Percentiles rank a stretch among this genome's conserved stretches.
Conservation (phyloP, 2,797 vertebrate genomes). For the Oreochromis grahami region DNA sequence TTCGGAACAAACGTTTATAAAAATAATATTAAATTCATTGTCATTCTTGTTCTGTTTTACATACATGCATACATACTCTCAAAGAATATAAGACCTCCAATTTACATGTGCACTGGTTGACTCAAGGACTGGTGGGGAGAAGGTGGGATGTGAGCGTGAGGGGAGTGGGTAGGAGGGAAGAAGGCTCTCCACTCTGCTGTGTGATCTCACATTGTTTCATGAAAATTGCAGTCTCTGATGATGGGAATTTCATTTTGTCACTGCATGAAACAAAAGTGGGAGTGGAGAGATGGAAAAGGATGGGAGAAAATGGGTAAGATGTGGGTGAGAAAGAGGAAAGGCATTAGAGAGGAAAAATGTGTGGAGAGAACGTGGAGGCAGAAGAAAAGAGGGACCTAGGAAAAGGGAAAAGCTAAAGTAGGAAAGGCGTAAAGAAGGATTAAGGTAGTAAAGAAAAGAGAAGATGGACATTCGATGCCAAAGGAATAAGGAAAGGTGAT, state of each 20-base stretch:
- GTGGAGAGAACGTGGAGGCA: neutral
- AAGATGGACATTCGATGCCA: neutral
- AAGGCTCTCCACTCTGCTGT: conserved; percentile 52
- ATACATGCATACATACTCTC: conserved; percentile 38
- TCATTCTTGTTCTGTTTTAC: conserved; percentile 1
- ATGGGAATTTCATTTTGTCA: conserved; percentile 69
- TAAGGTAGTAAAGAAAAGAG: neutral
- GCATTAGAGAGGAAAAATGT: neutral
- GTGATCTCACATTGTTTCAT: conserved; percentile 74
- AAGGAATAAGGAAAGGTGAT: neutral
- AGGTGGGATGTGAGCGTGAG: neutral
- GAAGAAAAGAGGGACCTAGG: neutral
- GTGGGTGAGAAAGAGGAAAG: neutral
- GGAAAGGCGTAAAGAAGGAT: neutral
- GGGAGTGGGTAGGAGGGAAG: neutral
- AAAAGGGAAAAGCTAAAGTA: neutral
- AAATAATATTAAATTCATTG: conserved; percentile 11
- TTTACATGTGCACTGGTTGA: conserved; percentile 67
- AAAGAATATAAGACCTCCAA: conserved; percentile 71
- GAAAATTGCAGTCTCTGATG: conserved; percentile 71
- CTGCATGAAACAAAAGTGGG: neutral
- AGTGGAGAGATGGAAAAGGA: neutral
- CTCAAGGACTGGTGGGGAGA: conserved; percentile 40
- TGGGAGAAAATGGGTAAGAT: neutral
- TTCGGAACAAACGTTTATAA: neutral